phyloP scores from a whole-genome alignment of 2,888 invertebrate species.

The Drosophila incognita region DNA sequence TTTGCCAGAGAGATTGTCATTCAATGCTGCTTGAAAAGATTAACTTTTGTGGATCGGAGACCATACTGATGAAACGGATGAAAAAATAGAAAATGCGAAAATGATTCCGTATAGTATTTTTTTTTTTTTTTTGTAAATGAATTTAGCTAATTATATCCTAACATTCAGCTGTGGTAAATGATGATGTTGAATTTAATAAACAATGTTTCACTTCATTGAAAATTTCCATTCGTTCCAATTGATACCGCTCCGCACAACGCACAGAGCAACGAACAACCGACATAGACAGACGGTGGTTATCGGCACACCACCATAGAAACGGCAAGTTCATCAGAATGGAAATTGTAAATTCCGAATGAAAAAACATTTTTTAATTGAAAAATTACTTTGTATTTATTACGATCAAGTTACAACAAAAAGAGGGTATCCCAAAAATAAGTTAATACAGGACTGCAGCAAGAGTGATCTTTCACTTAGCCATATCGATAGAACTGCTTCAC shows the following conservation, averaged over 20 bases:
- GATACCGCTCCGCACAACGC: not conserved
- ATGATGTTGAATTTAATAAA: not conserved
- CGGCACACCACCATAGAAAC: not conserved
- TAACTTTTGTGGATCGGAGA: too few species aligned
- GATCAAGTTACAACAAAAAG: not conserved
- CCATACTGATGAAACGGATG: not conserved
- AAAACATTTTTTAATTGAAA: slow-evolving; percentile 3
- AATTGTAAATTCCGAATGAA: not conserved
- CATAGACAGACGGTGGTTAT: not conserved
- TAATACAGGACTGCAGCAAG: not conserved
- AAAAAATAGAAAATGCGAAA: not conserved
- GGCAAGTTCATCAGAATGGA: not conserved
- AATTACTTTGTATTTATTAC: not conserved
- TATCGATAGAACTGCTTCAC: slow-evolving; percentile 61
- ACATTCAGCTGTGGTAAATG: not conserved
- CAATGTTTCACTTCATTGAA: not conserved
- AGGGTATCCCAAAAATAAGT: not conserved
- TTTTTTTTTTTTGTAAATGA: too few species aligned
- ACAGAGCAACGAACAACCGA: too few species aligned
- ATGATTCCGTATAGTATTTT: not conserved
- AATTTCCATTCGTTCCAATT: not conserved
- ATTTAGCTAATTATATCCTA: too few species aligned
- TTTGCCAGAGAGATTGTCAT: not conserved
- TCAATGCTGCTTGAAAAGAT: not conserved
- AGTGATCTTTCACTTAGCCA: slow-evolving; percentile 20